Base-by-base conservation (phyloP, 2,888 invertebrate species). In the Eilema griseolum region DNA sequence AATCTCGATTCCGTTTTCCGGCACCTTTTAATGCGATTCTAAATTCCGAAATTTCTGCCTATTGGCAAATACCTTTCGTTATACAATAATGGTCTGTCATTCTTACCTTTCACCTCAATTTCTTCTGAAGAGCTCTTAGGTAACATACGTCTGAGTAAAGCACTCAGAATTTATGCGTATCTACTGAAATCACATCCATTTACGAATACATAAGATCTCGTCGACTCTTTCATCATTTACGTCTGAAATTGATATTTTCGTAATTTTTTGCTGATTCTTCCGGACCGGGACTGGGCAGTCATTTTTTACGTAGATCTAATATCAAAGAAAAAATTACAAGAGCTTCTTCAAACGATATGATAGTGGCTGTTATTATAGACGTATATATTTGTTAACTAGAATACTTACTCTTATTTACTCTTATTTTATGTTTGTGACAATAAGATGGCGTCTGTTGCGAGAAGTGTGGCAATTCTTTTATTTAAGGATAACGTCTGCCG, bases 71-170 rank as follows among this genome's bases (percentile, higher is more conserved):
- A 64, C 68, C 63, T 52, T 69, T 65, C 59, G 69, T 66, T 76
- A 73, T 73, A 77, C 70, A 66, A 57, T 69, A 80, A 72, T 74
- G 72, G 70, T 81, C 69, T 67, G 69, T 81, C 74, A 77, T 76
- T 52, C 66, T 57, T 33, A 76, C 68, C 78, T 71, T 71, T 76
- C 69, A 63, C 71, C 67, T 75, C 74, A 66, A 81, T 78, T 79
- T 70, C 71, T 67, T 66, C 67, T 63, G 46, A 76, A 82, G 79
- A 74, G 76, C 74, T 73, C 71, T 74, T 75, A 75, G 79, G 74
- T 75, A 82, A 77, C 74, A 78, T 75, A 82, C 72, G 77, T 82
- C 73, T 77, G 72, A 76, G 78, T 80, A 76, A 80, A 77, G 73
- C 73, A 74, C 80, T 75, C 72, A 69, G 71, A n/a, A n/a, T 52